phyloP scores from a whole-genome alignment of 2,113 vertebrate genomes.

The Tympanuchus pallidicinctus region DNA sequence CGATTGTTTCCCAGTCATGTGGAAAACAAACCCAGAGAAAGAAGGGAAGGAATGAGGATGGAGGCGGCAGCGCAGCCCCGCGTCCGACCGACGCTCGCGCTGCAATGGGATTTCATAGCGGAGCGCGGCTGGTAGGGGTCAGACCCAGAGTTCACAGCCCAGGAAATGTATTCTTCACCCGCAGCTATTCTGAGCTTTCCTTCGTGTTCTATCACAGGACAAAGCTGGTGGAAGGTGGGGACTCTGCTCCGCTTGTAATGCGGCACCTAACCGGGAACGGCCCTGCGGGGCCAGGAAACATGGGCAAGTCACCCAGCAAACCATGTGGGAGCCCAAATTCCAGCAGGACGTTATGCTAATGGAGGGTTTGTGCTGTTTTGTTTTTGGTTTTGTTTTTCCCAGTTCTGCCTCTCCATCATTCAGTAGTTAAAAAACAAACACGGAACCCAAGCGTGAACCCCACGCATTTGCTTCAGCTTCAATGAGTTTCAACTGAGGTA shows the following conservation, averaged over 20 bases:
- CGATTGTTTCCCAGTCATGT: conserved; percentile 82
- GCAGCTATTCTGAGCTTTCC: background rate
- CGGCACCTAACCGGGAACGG: fast-evolving
- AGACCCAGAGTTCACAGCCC: background rate
- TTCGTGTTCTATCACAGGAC: background rate
- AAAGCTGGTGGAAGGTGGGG: background rate
- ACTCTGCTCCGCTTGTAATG: background rate
- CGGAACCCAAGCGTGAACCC: background rate
- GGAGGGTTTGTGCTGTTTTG: background rate
- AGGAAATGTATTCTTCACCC: background rate
- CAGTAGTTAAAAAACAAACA: background rate
- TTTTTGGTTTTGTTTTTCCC: background rate
- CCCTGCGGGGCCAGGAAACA: no score
- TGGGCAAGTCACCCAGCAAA: fast-evolving
- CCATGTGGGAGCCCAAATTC: background rate
- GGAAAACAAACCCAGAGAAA: conserved; percentile 76
- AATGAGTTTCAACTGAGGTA: fast-evolving
- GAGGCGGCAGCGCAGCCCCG: conserved; percentile 15
- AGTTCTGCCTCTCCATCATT: fast-evolving
- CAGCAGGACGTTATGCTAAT: fast-evolving
- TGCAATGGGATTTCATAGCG: background rate
- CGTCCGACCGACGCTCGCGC: background rate
- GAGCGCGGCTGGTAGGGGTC: background rate
- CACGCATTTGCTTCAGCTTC: background rate
- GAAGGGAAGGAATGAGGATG: conserved; percentile 44